Evolutionary conservation across 30 jellyfish, hydroid and myxozoan species (phyloP).

Genomic region (Pelagia noctiluca): DNA sequence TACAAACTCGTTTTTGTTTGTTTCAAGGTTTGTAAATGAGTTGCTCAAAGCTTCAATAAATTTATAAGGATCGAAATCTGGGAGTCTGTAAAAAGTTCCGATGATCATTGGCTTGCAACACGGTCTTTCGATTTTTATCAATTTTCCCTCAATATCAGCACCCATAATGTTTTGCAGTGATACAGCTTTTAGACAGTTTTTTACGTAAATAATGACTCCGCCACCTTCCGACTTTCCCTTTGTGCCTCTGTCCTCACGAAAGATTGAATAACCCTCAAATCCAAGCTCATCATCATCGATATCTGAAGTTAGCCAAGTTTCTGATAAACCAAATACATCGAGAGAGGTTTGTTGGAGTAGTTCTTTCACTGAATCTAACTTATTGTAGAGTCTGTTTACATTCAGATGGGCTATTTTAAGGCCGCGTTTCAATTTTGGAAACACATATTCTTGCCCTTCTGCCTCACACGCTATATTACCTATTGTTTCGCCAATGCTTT

Average conservation of each 20-base stretch:
- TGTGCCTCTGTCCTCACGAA: constrained; percentile 69
- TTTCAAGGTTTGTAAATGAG: constrained; percentile 52
- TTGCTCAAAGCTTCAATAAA: constrained; percentile 47
- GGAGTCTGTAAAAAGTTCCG: constrained; percentile 71
- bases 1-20: constrained; percentile 50
- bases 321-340: constrained; percentile 60
- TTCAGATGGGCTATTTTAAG: constrained; percentile 63
- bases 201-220: constrained; percentile 56
- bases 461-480: constrained; percentile 35
- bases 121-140: constrained; percentile 66
- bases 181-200: constrained; percentile 38
- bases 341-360: constrained; percentile 60
- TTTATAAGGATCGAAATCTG: constrained; percentile 26
- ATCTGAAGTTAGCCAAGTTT: constrained; percentile 63
- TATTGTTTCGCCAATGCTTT: constrained; percentile 46
- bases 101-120: constrained; percentile 65
- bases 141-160: constrained; percentile 75
- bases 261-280: constrained; percentile 53
- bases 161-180: constrained; percentile 65
- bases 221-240: constrained; percentile 65
- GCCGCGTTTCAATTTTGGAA: constrained; percentile 64
- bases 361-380: constrained; percentile 52
- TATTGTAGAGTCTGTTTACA: constrained; percentile 46
- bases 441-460: constrained; percentile 55
- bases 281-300: constrained; percentile 63